A percentile compares a stretch with the other conserved stretches of the same genome.
These are phyloP conservation scores for Lycophotia porphyrea DNA, from an alignment of 2,888 invertebrate genomes.

Conservation along the genomic window DNA sequence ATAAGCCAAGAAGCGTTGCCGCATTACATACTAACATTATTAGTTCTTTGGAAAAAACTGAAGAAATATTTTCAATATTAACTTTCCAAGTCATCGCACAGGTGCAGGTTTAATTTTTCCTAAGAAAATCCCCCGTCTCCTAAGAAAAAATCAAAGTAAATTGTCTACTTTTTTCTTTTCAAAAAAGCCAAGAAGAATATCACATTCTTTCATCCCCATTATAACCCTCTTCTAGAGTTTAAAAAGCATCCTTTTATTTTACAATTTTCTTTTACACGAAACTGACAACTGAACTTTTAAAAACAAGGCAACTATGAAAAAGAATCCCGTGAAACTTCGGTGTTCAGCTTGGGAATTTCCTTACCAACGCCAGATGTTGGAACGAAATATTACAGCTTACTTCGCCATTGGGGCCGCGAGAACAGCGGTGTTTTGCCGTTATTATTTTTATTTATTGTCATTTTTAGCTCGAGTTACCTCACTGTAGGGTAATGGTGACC, in stretches of 20 bases:
- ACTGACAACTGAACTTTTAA: conserved; percentile 66
- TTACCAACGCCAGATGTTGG: conserved; percentile 68
- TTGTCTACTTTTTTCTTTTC: not conserved
- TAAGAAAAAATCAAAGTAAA: not conserved
- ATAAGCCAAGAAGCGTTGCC: not conserved
- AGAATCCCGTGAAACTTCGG: conserved; percentile 60
- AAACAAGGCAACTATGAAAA: conserved; percentile 66
- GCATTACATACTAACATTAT: not conserved
- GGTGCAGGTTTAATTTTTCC: not conserved
- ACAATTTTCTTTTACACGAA: conserved; percentile 58
- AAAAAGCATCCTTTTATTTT: conserved; percentile 49
- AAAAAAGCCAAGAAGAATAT: conserved; percentile 2
- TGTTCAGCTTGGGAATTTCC: conserved; percentile 68
- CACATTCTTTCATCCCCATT: not conserved
- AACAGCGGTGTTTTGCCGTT: conserved; percentile 11
- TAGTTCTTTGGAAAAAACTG: not conserved
- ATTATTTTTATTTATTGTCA: conserved; percentile 9
- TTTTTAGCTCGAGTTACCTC: not conserved
- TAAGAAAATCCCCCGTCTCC: not conserved
- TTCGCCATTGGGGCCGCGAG: conserved; percentile 34
- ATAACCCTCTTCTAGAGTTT: conserved; percentile 29
- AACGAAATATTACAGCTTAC: conserved; percentile 66
- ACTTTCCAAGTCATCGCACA: not conserved
- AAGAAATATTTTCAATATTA: not conserved
- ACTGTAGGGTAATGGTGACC: not conserved